Evolutionary conservation across 2,888 invertebrate species (phyloP), one percentile per base, ranked within the genome.

Genomic region (Morpho achilles): DNA sequence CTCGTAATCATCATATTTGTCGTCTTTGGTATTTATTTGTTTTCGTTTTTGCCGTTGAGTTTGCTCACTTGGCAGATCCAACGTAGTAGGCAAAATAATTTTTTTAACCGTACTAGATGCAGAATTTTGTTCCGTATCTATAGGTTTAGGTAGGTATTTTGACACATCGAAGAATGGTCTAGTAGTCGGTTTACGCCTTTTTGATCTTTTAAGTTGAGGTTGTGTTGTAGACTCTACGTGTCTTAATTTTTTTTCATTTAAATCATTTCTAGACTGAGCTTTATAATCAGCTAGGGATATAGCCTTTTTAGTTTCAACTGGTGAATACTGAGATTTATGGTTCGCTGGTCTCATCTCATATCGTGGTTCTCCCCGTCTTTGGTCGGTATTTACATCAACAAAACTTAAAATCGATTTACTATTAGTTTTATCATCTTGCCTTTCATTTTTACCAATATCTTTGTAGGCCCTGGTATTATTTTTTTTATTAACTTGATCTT

Each of bases 311-410:
- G 82, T 80, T 72, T 79, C 75, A 7, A 84, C 79, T 8, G 87
- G 82, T 39, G 79, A 77, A 56, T 88, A 84, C 58, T 74, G 69
- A 22, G 70, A 8, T 67, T 87, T 89, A 58, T 89, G 88, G 67
- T 88, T 88, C 50, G 61, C 32, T 40, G 74, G 76, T 63, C 76
- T 77, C 9, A 85, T 61, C 75, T 90, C 91, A 65, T 85, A 91
- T 60, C 82, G 79, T 2, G 91, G 90, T 72, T 90, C 91, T 51
- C 85, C 86, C 70, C 83, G 77, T 23, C 88, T 76, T 44, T 75
- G 68, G 62, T 87, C 87, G 23, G 73, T 53, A 64, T 74, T 87
- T 0, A 87, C 75, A 61, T 87, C 84, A 23, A 86, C 66, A 70
- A 88, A 79, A 54, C 70, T 73, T 44, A 72, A 41, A 58, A 76